Conservation (phyloP, 2,113 vertebrate genomes). For the Gyps fulvus region DNA sequence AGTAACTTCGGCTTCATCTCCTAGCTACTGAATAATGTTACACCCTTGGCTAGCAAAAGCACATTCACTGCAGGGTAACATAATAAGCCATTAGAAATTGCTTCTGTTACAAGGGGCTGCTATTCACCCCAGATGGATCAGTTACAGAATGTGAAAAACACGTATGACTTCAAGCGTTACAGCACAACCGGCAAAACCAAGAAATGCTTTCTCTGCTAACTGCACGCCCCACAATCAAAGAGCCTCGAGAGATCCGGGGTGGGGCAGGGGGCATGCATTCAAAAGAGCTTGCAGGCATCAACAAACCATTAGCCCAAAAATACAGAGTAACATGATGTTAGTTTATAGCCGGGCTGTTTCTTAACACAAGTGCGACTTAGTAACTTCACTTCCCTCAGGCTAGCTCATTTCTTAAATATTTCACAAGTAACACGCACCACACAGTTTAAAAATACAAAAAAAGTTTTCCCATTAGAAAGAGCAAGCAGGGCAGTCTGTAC, state of each 20-base stretch:
- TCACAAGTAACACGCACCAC: background rate
- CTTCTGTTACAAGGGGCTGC: background rate
- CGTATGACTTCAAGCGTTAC: background rate
- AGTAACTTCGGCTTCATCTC: background rate
- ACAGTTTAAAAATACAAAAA: background rate
- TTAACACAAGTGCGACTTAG: background rate
- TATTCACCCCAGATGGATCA: background rate
- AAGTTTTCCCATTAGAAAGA: background rate
- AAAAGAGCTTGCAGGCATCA: background rate
- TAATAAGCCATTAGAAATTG: background rate
- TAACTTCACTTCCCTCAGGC: background rate
- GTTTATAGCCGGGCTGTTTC: background rate
- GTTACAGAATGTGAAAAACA: background rate
- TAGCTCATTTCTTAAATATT: background rate
- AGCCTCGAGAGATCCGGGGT: fast-evolving
- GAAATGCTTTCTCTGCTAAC: background rate
- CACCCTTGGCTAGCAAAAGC: background rate
- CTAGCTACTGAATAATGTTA: background rate
- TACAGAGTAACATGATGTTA: background rate
- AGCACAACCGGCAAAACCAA: background rate
- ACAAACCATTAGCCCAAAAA: background rate
- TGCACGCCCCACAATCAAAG: background rate
- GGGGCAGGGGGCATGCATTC: background rate
- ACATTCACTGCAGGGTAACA: background rate
- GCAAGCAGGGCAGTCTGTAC: background rate